Percentiles rank a stretch among this genome's conserved stretches.
Conservation (phyloP, 2,888 invertebrate genomes). For the Spodoptera littoralis region DNA sequence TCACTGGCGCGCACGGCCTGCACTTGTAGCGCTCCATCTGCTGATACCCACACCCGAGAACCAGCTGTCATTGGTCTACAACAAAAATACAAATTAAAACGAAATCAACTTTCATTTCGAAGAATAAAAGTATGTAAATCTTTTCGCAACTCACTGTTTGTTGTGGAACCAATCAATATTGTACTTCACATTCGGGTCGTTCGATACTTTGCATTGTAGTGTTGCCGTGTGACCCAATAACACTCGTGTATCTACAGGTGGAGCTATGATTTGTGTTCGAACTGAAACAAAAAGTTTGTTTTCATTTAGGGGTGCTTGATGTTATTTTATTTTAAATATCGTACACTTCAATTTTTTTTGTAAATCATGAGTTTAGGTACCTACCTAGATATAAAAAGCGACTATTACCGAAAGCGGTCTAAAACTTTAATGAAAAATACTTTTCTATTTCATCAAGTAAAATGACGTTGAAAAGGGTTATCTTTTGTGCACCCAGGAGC, state of each 20-base stretch:
- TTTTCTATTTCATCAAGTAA: constrained; percentile 41
- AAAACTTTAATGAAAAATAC: constrained; percentile 32
- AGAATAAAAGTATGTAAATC: constrained; percentile 22
- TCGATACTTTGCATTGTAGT: constrained; percentile 97
- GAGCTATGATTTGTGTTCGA: constrained; percentile 97
- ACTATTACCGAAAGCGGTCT: constrained; percentile 15
- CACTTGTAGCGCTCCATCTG: constrained; percentile 96
- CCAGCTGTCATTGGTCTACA: constrained; percentile 87
- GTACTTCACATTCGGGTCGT: constrained; percentile 95
- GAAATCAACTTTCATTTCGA: constrained; percentile 5
- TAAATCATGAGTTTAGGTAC: too few relatives aligned
- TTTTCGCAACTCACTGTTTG: constrained; percentile 90
- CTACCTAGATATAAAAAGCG: too few relatives aligned
- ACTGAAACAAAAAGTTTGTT: constrained; percentile 87
- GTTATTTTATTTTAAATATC: constrained; percentile 2
- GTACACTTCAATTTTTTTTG: constrained; percentile 6
- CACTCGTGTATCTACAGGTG: constrained; percentile 97
- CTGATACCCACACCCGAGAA: constrained; percentile 92
- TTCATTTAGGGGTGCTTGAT: constrained; percentile 3
- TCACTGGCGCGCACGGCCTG: constrained; percentile 96
- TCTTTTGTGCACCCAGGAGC: constrained; percentile 30
- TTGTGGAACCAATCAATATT: constrained; percentile 97
- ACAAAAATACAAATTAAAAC: constrained; percentile 14
- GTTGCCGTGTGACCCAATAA: constrained; percentile 97
- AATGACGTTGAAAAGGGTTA: constrained; percentile 41